Evolutionary conservation across 2,113 vertebrate genomes (phyloP).

Genomic region (Oreochromis spilurus): DNA sequence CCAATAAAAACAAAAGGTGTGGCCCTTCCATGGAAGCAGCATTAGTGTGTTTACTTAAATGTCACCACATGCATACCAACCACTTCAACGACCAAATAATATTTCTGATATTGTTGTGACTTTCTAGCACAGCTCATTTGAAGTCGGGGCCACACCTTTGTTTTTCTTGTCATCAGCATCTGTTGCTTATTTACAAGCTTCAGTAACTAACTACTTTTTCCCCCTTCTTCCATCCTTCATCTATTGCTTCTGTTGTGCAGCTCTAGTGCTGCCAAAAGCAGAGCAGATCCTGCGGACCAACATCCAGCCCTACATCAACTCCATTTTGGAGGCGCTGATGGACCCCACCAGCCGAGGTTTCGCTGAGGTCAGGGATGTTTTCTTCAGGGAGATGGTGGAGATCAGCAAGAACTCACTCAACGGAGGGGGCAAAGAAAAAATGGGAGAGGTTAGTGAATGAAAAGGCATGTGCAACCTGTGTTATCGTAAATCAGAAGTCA

Average conservation of each 20-base stretch:
- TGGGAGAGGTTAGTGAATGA: constrained; percentile 78
- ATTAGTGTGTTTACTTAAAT: neutral
- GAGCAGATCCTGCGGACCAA: constrained; percentile 86
- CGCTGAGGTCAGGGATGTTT: constrained; percentile 85
- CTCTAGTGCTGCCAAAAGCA: constrained; percentile 83
- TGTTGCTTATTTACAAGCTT: neutral
- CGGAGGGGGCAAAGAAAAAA: constrained; percentile 81
- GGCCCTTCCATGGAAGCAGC: neutral
- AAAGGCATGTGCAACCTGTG: neutral
- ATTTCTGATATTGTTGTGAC: neutral
- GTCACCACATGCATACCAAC: neutral
- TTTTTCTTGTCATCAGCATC: neutral
- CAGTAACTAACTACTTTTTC: neutral
- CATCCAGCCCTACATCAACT: constrained; percentile 88
- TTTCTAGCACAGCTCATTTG: neutral
- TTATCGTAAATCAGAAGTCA: neutral
- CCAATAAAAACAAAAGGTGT: neutral
- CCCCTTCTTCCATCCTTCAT: neutral
- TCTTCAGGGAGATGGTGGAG: constrained; percentile 92
- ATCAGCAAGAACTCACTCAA: constrained; percentile 93
- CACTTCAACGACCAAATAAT: neutral
- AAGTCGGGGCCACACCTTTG: neutral
- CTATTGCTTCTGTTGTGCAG: constrained; percentile 53
- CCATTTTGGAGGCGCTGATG: constrained; percentile 97
- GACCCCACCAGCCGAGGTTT: constrained; percentile 94